A percentile compares a stretch with the other conserved stretches of the same genome.
Evolutionary conservation across 2,888 invertebrate species (phyloP).

Genomic region (Cephus rjabovi): DNA sequence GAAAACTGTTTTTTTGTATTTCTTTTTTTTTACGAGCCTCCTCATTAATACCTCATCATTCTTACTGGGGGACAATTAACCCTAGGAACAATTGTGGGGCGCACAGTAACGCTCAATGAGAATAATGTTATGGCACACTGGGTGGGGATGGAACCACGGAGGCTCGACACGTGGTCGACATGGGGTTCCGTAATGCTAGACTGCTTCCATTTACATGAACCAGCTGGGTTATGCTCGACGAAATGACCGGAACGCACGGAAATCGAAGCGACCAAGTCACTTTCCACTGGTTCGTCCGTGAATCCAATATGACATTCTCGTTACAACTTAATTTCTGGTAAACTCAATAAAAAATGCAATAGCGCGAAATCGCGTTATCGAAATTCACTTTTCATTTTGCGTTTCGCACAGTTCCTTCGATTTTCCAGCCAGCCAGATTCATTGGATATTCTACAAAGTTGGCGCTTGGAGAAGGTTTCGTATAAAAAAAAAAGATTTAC

Average conservation of each 20-base stretch:
- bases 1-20: background rate
- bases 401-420: slow-evolving; percentile 15
- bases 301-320: background rate
- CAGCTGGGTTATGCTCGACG: background rate
- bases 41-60: background rate
- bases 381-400: slow-evolving; percentile 49
- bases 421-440: background rate
- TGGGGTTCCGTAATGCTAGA: background rate
- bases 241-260: background rate
- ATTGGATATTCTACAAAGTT: background rate
- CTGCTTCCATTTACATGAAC: background rate
- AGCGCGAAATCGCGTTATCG: slow-evolving; percentile 52
- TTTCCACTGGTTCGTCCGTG: background rate
- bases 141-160: background rate
- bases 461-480: background rate
- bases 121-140: background rate
- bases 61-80: background rate
- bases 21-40: background rate
- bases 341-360: slow-evolving; percentile 56
- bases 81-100: background rate
- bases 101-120: background rate
- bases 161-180: background rate
- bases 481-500: background rate
- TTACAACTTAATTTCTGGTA: slow-evolving; percentile 45
- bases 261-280: background rate